A percentile compares a stretch with the other conserved stretches of the same genome.
Conservation (phyloP, 2,888 invertebrate genomes). For the Oligia latruncula region DNA sequence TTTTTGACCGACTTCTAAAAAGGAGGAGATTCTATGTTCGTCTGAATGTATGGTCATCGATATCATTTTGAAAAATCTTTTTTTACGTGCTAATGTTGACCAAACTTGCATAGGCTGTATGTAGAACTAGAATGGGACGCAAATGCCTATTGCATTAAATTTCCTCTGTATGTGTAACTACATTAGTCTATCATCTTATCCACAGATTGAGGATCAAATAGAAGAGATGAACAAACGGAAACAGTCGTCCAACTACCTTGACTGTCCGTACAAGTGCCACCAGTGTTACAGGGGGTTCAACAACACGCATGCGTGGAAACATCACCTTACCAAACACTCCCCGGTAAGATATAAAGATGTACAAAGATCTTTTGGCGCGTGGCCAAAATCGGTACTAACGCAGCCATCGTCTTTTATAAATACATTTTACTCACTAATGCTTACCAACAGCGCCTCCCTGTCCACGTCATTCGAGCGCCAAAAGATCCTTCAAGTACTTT, state of each 20-base stretch:
- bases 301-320: slow-evolving; percentile 82
- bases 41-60: neutral
- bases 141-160: neutral
- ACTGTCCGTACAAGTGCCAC: slow-evolving; percentile 83
- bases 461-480: neutral
- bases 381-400: neutral
- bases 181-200: neutral
- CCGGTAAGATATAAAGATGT: slow-evolving; percentile 70
- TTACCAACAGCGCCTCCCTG: neutral
- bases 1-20: neutral
- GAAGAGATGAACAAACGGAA: slow-evolving; percentile 81
- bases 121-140: neutral
- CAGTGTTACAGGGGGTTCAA: slow-evolving; percentile 85
- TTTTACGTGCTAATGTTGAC: neutral
- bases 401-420: neutral
- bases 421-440: neutral
- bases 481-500: neutral
- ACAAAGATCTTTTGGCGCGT: neutral
- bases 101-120: neutral
- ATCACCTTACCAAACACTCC: slow-evolving; percentile 83
- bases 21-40: neutral
- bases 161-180: neutral
- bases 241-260: slow-evolving; percentile 81
- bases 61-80: neutral
- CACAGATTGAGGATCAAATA: slow-evolving; percentile 81